Conservation (phyloP, 2,888 invertebrate genomes). For the Acleris cristana region DNA sequence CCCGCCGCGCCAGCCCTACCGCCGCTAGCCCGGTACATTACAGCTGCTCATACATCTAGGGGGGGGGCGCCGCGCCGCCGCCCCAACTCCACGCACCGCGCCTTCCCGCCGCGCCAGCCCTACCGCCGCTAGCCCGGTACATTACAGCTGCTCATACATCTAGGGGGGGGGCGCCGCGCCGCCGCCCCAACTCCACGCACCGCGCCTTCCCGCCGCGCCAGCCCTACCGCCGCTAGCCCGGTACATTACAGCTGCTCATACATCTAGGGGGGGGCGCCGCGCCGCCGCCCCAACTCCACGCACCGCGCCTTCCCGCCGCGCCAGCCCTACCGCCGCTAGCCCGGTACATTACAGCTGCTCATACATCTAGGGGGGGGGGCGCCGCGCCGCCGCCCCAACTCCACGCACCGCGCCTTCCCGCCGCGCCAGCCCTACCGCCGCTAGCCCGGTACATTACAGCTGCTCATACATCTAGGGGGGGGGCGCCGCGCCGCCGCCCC, state of each 20-base stretch:
- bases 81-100: conserved; percentile 57
- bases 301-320: conserved; percentile 28
- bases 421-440: too few species aligned
- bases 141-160: conserved; percentile 45
- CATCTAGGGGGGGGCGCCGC: conserved; percentile 4
- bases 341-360: neutral
- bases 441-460: too few species aligned
- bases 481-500: too few species aligned
- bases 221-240: conserved; percentile 44
- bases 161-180: neutral
- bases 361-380: neutral
- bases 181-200: conserved; percentile 12
- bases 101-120: conserved; percentile 67
- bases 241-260: conserved; percentile 39
- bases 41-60: neutral
- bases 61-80: conserved; percentile 23
- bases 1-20: conserved; percentile 29
- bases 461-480: too few species aligned
- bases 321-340: conserved; percentile 28
- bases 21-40: conserved; percentile 10
- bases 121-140: conserved; percentile 58
- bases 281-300: conserved; percentile 37
- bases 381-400: conserved; percentile 35
- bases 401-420: conserved; percentile 5
- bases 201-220: conserved; percentile 37